Base-by-base conservation (phyloP, 2,797 vertebrate genomes). In the Hephaestus fuliginosus region DNA sequence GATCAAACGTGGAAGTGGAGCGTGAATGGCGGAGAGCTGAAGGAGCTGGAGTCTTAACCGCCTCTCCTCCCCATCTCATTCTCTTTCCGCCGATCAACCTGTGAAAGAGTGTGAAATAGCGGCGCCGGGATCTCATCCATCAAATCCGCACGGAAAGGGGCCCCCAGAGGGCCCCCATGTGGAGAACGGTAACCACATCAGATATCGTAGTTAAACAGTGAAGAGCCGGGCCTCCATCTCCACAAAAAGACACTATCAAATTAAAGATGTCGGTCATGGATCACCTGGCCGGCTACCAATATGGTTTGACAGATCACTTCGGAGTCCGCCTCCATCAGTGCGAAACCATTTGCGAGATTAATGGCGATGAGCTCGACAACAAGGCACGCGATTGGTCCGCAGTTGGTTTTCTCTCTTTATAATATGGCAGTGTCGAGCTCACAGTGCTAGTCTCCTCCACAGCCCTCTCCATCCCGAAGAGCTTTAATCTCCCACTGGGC, bases 401-500 rank as follows among this genome's bases (percentile, higher is more conserved):
- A 41, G 57, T 67, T 73, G 72, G 52, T 67, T 86, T 70, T 41
- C 49, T 70, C 66, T n/a, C 67, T 84, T 85, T 87, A 33, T 33
- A 81, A 85, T 82, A 77, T 53, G 82, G 81, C 70, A 65, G 79
- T 76, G 30, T 22, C 33, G 78, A 84, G 87, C 87, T 88, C 81
- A 64, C 39, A 74, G 76, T 72, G 83, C 69, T 62, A 36, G 73
- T 58, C 86, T 89, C 75, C 87, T 86, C 74, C 77, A 83, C 60
- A 82, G 61, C 64, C 81, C 86, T 89, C 91, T 91, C 86, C 89
- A 93, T 89, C 87, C 90, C 81, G 13, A 75, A 92, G 88, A 93
- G 92, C 91, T 92, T 90, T 94, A 91, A 94, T 95, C 90, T 92
- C 88, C 90, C 92, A 84, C 86, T 81, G 90, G 89, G 88, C 93